Conservation (phyloP, 2,888 invertebrate genomes). For the Apantesis nais region DNA sequence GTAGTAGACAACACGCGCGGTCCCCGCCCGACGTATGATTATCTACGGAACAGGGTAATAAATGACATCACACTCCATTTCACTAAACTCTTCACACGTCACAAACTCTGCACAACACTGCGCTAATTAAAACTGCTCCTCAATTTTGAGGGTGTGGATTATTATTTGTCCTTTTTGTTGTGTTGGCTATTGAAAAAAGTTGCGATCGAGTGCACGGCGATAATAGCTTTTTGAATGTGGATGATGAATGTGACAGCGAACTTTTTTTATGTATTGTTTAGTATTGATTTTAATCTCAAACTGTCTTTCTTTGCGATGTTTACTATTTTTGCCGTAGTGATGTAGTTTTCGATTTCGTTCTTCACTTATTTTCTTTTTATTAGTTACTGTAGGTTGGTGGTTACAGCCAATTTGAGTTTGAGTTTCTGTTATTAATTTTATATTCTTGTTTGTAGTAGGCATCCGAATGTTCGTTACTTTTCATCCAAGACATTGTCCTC, state of each 20-base stretch:
- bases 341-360: slow-evolving; percentile 40
- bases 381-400: slow-evolving; percentile 32
- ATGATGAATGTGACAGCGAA: slow-evolving; percentile 48
- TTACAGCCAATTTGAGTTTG: slow-evolving; percentile 35
- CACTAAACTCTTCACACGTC: slow-evolving; percentile 57
- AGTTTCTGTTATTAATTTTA: slow-evolving; percentile 32
- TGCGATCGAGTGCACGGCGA: slow-evolving; percentile 49
- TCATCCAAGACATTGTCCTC: slow-evolving; percentile 19
- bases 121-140: slow-evolving; percentile 52
- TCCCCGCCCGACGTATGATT: slow-evolving; percentile 80
- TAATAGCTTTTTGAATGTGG: slow-evolving; percentile 50
- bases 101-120: slow-evolving; percentile 52
- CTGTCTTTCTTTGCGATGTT: slow-evolving; percentile 33
- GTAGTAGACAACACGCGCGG: slow-evolving; percentile 84
- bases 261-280: slow-evolving; percentile 38
- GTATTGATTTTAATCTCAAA: slow-evolving; percentile 34
- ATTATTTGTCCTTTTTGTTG: slow-evolving; percentile 51
- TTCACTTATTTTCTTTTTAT: slow-evolving; percentile 40
- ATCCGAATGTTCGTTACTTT: slow-evolving; percentile 26
- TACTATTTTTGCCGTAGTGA: slow-evolving; percentile 32
- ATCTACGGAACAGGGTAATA: slow-evolving; percentile 85
- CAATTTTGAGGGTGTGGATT: slow-evolving; percentile 46
- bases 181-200: slow-evolving; percentile 51
- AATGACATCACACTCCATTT: slow-evolving; percentile 77
- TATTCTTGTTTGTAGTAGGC: slow-evolving; percentile 34